Evolutionary conservation across 1,140 invertebrate genomes (phyloP).

Genomic region (Brachionus rotundiformis): DNA sequence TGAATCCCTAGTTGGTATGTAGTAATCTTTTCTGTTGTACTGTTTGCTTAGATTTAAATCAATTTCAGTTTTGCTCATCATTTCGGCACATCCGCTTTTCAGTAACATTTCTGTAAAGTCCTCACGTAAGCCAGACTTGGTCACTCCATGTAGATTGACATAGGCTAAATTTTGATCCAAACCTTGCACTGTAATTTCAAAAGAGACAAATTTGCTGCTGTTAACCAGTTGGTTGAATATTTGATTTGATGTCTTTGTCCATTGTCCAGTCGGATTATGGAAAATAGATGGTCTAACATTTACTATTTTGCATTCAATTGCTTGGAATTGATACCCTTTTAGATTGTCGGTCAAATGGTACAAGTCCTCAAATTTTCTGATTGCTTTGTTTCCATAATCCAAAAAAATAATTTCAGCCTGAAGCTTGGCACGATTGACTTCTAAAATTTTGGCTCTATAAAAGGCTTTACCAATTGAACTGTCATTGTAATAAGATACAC

Average conservation of each 20-base stretch:
- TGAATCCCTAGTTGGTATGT: constrained; percentile 25
- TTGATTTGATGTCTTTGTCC: constrained; percentile 13
- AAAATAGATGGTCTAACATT: constrained; percentile 22
- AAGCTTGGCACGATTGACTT: not conserved
- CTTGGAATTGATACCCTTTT: constrained; percentile 27
- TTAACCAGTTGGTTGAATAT: not conserved
- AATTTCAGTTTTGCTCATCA: constrained; percentile 19
- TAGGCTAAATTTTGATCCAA: constrained; percentile 12
- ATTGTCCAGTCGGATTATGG: constrained; percentile 1
- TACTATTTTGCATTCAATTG: constrained; percentile 29
- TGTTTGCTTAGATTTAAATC: constrained; percentile 30
- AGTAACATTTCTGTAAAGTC: constrained; percentile 20
- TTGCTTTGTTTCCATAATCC: constrained; percentile 32
- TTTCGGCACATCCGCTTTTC: not conserved
- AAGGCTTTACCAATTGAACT: not conserved
- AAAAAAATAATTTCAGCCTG: not conserved
- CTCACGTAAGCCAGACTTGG: not conserved
- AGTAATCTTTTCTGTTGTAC: constrained; percentile 15
- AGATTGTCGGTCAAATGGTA: not conserved
- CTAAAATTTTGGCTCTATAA: constrained; percentile 19
- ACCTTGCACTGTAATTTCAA: constrained; percentile 13
- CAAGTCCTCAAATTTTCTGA: not conserved
- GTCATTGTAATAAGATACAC: constrained; percentile 16
- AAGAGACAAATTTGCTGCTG: not conserved
- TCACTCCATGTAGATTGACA: not conserved